phyloP scores from a whole-genome alignment of 2,113 vertebrate species.

The Coptodon rendalli region DNA sequence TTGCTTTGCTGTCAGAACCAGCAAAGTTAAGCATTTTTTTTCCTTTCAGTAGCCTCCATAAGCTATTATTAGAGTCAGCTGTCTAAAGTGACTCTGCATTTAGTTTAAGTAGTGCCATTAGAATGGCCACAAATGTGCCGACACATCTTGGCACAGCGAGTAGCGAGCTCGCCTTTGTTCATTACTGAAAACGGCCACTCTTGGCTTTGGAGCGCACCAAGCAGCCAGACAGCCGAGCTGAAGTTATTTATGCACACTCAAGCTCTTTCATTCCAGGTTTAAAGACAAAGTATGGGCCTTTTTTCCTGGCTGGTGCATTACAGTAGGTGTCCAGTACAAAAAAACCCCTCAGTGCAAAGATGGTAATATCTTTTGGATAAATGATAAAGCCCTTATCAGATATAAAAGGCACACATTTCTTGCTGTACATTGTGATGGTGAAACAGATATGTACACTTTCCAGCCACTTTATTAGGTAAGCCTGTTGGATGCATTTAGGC shows the following conservation, averaged over 20 bases:
- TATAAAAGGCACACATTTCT: background rate
- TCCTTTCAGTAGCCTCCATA: background rate
- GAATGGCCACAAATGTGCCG: slow-evolving; percentile 36
- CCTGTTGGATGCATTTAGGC: background rate
- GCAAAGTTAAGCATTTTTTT: slow-evolving; percentile 1
- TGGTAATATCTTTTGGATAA: slow-evolving; percentile 1
- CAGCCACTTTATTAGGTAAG: background rate
- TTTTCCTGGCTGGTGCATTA: background rate
- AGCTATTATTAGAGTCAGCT: slow-evolving; percentile 9
- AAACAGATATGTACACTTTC: background rate
- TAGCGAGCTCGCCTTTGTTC: slow-evolving; percentile 26
- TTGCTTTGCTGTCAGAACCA: background rate
- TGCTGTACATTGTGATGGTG: background rate
- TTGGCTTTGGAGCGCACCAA: slow-evolving; percentile 24
- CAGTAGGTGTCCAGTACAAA: background rate
- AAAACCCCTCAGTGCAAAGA: background rate
- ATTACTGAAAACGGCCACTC: slow-evolving; percentile 38
- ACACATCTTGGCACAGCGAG: slow-evolving; percentile 43
- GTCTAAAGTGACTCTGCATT: slow-evolving; percentile 42
- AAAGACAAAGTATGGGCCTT: slow-evolving; percentile 12
- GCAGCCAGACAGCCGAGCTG: slow-evolving; percentile 27
- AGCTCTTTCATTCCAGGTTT: slow-evolving; percentile 29
- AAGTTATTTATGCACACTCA: slow-evolving; percentile 49
- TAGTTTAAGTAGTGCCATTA: slow-evolving; percentile 33
- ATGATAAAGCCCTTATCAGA: background rate